Conservation (phyloP, 2,888 invertebrate species). For the Therioaphis trifolii region DNA sequence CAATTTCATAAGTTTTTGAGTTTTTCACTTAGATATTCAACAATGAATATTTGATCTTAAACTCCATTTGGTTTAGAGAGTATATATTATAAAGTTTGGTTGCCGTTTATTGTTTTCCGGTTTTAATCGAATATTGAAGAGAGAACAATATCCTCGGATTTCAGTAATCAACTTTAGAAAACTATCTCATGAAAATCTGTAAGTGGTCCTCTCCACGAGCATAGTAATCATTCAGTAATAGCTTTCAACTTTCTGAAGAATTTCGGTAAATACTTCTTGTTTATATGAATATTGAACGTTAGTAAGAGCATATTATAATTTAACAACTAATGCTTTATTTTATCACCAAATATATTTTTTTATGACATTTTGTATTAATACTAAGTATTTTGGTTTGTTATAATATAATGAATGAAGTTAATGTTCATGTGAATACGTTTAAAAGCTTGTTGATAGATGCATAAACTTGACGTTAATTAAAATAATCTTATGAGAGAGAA, state of each 20-base stretch:
- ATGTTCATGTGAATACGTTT: background rate
- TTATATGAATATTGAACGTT: background rate
- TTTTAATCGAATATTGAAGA: background rate
- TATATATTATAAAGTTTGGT: background rate
- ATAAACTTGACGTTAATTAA: constrained; percentile 32
- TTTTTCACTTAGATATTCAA: background rate
- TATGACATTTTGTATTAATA: background rate
- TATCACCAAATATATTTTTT: background rate
- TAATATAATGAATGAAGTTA: background rate
- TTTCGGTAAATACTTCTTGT: background rate
- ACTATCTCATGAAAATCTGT: background rate
- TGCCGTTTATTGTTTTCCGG: background rate
- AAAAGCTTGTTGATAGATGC: constrained; percentile 30
- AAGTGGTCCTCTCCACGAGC: background rate
- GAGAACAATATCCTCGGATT: background rate
- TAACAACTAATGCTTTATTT: background rate
- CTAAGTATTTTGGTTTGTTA: background rate
- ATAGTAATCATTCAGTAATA: background rate
- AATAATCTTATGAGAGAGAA: constrained; percentile 12
- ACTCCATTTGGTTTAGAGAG: background rate
- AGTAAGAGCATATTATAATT: background rate
- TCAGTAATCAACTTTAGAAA: constrained; percentile 8
- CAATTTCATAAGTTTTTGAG: background rate
- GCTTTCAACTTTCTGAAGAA: background rate
- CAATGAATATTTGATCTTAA: background rate